Evolutionary conservation across 2,113 vertebrate species (phyloP).

Genomic region (Hucho hucho): DNA sequence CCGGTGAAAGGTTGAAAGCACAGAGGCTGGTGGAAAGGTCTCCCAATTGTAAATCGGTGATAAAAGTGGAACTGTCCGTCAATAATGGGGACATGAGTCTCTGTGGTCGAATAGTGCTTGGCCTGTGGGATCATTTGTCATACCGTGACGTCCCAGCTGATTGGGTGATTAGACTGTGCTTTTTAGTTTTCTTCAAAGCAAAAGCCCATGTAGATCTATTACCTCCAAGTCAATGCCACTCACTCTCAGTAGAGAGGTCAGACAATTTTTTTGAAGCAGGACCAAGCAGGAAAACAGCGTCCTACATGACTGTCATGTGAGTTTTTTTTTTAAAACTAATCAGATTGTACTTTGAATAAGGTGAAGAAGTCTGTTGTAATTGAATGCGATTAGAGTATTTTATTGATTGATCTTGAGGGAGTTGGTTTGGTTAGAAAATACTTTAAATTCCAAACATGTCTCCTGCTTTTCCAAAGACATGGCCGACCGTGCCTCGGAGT

Average conservation of each 20-base stretch:
- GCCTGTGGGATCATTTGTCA: constrained; percentile 30
- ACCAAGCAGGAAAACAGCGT: constrained; percentile 5
- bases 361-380: neutral
- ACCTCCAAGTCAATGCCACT: constrained; percentile 4
- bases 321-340: constrained; percentile 37
- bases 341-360: neutral
- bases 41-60: constrained; percentile 34
- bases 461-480: too few species aligned
- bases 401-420: too few species aligned
- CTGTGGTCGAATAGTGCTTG: constrained; percentile 30
- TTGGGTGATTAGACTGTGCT: constrained; percentile 17
- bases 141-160: constrained; percentile 16
- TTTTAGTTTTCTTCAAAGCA: constrained; percentile 12
- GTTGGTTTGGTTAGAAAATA: too few species aligned
- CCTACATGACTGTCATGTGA: constrained; percentile 70
- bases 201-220: constrained; percentile 14
- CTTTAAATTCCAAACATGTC: too few species aligned
- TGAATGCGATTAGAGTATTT: too few species aligned
- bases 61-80: constrained; percentile 39
- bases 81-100: constrained; percentile 25
- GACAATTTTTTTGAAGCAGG: constrained; percentile 7
- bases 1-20: constrained; percentile 57
- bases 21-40: constrained; percentile 74
- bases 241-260: neutral
- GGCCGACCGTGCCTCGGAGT: too few species aligned